Percentiles rank a stretch among this genome's conserved stretches.
phyloP scores from a whole-genome alignment of 35 echinoderm and acorn worm species.

The Ophiothrix spiculata region DNA sequence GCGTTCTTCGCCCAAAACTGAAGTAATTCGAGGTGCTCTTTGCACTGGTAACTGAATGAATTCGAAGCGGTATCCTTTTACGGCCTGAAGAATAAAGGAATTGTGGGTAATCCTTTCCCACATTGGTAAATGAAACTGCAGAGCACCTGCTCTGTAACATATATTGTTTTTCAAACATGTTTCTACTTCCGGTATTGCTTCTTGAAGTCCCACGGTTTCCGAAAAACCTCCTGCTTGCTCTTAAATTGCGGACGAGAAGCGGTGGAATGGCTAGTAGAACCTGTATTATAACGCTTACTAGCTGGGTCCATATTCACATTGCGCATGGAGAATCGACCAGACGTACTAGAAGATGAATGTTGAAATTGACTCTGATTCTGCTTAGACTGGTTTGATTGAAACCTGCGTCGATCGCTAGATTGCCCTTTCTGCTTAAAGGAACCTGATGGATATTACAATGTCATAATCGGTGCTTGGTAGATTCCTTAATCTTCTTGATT shows the following conservation, averaged over 20 bases:
- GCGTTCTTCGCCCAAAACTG: neutral
- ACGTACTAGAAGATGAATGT: too few relatives aligned
- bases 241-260: neutral
- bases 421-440: neutral
- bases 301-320: neutral
- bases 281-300: neutral
- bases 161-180: too few relatives aligned
- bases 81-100: neutral
- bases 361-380: too few relatives aligned
- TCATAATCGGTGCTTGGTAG: neutral
- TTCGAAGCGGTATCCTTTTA: neutral
- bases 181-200: too few relatives aligned
- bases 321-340: too few relatives aligned
- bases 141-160: neutral
- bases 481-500: neutral
- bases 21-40: neutral
- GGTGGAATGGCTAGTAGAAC: neutral
- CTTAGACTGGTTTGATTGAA: neutral
- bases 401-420: neutral
- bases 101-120: neutral
- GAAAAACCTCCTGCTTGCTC: neutral
- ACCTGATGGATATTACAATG: neutral
- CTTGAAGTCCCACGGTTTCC: too few relatives aligned
- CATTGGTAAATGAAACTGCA: neutral
- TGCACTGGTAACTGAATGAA: neutral